A percentile compares a stretch with the other conserved stretches of the same genome.
These are phyloP conservation scores for Actinernus sp. DNA, from an alignment of 92 coral and sea anemone genomes.

Conservation along the genomic window DNA sequence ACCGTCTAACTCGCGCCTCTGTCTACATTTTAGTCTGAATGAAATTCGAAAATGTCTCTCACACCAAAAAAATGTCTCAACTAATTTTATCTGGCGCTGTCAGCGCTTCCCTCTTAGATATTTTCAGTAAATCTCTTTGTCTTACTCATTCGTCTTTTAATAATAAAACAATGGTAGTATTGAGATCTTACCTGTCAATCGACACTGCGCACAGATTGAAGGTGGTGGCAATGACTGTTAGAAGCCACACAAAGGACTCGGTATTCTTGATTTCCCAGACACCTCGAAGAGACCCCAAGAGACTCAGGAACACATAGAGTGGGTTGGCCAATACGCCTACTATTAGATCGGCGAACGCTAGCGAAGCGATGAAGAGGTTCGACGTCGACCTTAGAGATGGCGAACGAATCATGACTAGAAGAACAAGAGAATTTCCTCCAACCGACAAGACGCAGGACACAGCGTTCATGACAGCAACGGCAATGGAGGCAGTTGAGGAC, in stretches of 20 bases:
- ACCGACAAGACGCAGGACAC: background rate
- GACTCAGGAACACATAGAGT: background rate
- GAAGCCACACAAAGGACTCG: conserved; percentile 8
- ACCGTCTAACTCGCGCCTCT: too few species aligned
- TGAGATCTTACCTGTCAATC: conserved; percentile 6
- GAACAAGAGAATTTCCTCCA: background rate
- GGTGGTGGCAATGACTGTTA: conserved; percentile 5
- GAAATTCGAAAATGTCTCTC: too few species aligned
- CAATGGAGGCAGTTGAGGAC: background rate
- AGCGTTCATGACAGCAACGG: background rate
- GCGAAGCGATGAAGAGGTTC: background rate
- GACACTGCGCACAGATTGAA: conserved; percentile 8
- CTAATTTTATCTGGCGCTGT: too few species aligned
- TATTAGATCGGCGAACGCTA: conserved; percentile 1
- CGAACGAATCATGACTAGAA: background rate
- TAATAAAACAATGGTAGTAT: too few species aligned
- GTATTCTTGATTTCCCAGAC: conserved; percentile 1
- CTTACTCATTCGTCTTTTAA: too few species aligned
- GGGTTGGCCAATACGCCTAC: conserved; percentile 3
- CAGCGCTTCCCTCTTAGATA: too few species aligned
- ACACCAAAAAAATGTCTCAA: too few species aligned
- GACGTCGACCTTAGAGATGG: conserved; percentile 1
- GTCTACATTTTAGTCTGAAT: too few species aligned
- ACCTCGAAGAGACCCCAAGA: conserved; percentile 3
- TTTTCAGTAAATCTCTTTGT: too few species aligned